A percentile compares a stretch with the other conserved stretches of the same genome.
Conservation (phyloP, 2,888 invertebrate genomes). For the Mimachlamys varia region DNA sequence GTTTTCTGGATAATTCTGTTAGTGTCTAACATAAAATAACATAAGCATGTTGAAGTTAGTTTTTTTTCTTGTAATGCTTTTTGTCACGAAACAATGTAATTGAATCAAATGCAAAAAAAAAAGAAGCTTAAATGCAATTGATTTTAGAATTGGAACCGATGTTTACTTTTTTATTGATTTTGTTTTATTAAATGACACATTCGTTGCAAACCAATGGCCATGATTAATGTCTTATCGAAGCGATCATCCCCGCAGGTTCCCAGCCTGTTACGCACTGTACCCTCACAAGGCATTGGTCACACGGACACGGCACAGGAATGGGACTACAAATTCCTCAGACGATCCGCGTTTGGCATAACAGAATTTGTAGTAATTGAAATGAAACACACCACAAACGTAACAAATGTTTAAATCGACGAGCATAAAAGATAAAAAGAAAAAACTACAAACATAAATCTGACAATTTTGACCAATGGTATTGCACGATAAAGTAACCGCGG, state of each 20-base stretch:
- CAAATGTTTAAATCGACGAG: neutral
- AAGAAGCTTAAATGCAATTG: neutral
- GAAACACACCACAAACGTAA: neutral
- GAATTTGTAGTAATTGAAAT: neutral
- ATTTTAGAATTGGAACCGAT: neutral
- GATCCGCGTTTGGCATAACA: neutral
- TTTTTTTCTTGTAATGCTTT: neutral
- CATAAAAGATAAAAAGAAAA: neutral
- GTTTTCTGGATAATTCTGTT: neutral
- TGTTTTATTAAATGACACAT: constrained; percentile 33
- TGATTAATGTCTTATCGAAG: constrained; percentile 1
- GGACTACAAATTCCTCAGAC: neutral
- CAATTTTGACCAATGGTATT: neutral
- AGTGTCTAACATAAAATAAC: neutral
- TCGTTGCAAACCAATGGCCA: neutral
- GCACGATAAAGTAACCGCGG: neutral
- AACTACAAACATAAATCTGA: neutral
- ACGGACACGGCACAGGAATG: neutral
- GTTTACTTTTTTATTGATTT: constrained; percentile 5
- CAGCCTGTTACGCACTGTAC: neutral
- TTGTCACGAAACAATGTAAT: neutral
- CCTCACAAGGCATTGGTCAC: neutral
- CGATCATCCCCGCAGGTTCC: constrained; percentile 15
- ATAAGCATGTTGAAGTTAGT: neutral
- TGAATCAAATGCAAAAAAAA: neutral